Percentiles rank a stretch among this genome's conserved stretches.
phyloP scores from a whole-genome alignment of 2,888 invertebrate species.

The Meiosimyza platycephala region DNA sequence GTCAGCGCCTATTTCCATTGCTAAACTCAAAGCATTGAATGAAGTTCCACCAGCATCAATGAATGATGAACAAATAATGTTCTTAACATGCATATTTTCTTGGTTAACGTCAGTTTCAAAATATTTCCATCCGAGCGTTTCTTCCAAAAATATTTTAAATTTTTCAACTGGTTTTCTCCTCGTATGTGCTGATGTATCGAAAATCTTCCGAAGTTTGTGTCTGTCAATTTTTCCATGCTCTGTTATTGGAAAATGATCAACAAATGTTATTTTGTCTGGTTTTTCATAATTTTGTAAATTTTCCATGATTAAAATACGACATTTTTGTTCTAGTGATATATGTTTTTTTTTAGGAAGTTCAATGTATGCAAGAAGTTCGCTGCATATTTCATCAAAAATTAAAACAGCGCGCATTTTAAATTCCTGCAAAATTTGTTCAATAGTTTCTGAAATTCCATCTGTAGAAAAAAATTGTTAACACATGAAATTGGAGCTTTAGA shows the following conservation, averaged over 20 bases:
- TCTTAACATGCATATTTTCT: slow-evolving; percentile 29
- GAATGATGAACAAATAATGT: slow-evolving; percentile 48
- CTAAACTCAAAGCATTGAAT: slow-evolving; percentile 59
- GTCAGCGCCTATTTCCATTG: slow-evolving; percentile 53
- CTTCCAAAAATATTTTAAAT: slow-evolving; percentile 70
- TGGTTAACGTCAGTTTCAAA: not conserved
- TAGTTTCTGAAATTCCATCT: slow-evolving; percentile 3
- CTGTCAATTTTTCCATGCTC: slow-evolving; percentile 76
- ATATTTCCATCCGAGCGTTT: slow-evolving; percentile 50
- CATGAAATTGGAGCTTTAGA: too few relatives aligned
- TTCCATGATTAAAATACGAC: slow-evolving; percentile 30
- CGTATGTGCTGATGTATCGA: not conserved
- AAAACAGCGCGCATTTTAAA: slow-evolving; percentile 34
- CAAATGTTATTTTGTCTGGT: slow-evolving; percentile 75
- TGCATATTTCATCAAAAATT: not conserved
- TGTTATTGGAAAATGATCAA: slow-evolving; percentile 73
- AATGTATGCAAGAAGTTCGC: slow-evolving; percentile 20
- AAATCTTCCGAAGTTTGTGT: slow-evolving; percentile 26
- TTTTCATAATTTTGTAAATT: slow-evolving; percentile 67
- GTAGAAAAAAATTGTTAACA: slow-evolving; percentile 60
- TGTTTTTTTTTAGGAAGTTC: not conserved
- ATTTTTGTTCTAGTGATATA: not conserved
- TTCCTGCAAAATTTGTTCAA: slow-evolving; percentile 17
- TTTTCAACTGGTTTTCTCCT: slow-evolving; percentile 68
- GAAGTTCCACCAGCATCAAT: slow-evolving; percentile 57